Conservation (phyloP, 1,140 invertebrate species). For the Brachionus calyciflorus region DNA sequence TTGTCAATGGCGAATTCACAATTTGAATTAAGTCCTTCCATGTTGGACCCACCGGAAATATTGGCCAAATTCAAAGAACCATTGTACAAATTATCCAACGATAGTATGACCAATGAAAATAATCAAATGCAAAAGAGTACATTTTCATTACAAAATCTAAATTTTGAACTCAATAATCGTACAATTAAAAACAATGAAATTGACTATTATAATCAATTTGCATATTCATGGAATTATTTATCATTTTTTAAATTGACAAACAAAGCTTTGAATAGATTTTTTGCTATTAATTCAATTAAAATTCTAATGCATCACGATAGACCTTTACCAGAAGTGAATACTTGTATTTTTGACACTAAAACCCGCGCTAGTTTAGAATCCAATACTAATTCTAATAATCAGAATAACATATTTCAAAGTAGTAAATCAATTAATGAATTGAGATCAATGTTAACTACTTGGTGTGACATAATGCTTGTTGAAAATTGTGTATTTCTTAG, state of each 20-base stretch:
- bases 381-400: background rate
- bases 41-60: conserved; percentile 34
- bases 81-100: conserved; percentile 32
- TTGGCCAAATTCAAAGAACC: conserved; percentile 26
- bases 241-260: conserved; percentile 9
- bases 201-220: conserved; percentile 13
- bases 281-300: conserved; percentile 38
- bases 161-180: conserved; percentile 39
- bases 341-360: conserved; percentile 34
- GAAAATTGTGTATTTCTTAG: conserved; percentile 45
- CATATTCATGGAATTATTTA: background rate
- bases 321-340: conserved; percentile 4
- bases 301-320: background rate
- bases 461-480: conserved; percentile 31
- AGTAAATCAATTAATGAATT: conserved; percentile 24
- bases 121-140: conserved; percentile 14
- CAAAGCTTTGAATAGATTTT: background rate
- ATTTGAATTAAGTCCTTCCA: background rate
- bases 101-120: background rate
- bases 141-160: conserved; percentile 6
- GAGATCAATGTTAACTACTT: background rate
- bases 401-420: conserved; percentile 18
- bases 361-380: background rate
- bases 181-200: conserved; percentile 9
- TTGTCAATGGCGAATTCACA: background rate